Percentiles rank a stretch among this genome's conserved stretches.
These are phyloP conservation scores for Sarcophaga rosellei DNA, from an alignment of 2,888 invertebrate genomes.

Conservation along the genomic window DNA sequence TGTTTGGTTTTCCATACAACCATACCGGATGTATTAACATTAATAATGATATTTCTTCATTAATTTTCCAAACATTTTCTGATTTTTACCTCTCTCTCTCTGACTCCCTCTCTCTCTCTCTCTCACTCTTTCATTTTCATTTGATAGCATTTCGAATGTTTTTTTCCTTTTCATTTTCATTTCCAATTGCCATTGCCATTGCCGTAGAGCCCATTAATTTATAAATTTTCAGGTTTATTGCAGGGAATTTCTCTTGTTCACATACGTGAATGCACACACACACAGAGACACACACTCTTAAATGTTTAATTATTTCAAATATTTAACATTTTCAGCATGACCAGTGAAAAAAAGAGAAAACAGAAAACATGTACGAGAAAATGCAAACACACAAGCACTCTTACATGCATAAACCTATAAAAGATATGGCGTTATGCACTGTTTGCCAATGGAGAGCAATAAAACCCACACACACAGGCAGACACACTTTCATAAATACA, in stretches of 20 bases:
- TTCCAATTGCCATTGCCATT: neutral
- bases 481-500: neutral
- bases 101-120: neutral
- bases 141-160: constrained; percentile 11
- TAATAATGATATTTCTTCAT: neutral
- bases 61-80: neutral
- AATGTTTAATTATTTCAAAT: constrained; percentile 63
- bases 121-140: constrained; percentile 6
- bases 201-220: constrained; percentile 21
- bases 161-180: constrained; percentile 13
- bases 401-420: no score
- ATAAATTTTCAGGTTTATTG: constrained; percentile 43
- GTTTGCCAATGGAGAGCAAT: constrained; percentile 49
- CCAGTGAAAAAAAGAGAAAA: constrained; percentile 8
- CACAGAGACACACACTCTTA: neutral
- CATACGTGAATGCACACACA: neutral
- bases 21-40: no score
- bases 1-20: no score
- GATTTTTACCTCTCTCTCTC: no score
- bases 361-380: constrained; percentile 37
- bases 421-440: no score
- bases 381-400: constrained; percentile 1
- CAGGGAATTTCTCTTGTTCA: neutral
- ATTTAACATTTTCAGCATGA: constrained; percentile 57
- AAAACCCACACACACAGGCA: constrained; percentile 43